Evolutionary conservation across 2,113 vertebrate species (phyloP).

Genomic region (Pampusana beccarii): DNA sequence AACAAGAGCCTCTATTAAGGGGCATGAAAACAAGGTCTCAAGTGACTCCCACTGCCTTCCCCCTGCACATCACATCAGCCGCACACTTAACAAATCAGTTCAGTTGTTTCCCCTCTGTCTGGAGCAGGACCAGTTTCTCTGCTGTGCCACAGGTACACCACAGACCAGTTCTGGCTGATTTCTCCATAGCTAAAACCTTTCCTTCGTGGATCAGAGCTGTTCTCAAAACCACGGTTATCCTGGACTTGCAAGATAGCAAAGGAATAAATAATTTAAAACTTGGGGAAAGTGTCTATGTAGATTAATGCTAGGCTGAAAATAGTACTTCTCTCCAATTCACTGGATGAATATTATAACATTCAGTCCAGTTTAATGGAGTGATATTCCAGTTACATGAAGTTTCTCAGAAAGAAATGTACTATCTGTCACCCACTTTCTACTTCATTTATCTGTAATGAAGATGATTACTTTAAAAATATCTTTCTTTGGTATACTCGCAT

Average conservation of each 20-base stretch:
- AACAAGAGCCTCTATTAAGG: not conserved
- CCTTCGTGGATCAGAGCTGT: not conserved
- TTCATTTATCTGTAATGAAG: not conserved
- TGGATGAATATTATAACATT: not conserved
- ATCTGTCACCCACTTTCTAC: not conserved
- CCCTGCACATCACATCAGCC: fast-evolving
- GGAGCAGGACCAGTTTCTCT: not conserved
- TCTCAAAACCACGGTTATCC: not conserved
- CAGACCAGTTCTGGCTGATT: no score
- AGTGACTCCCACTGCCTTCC: not conserved
- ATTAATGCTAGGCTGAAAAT: constrained; percentile 52
- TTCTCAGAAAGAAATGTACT: not conserved
- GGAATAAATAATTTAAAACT: constrained; percentile 35
- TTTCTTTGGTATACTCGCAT: not conserved
- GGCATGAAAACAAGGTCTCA: not conserved
- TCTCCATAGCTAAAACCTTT: not conserved
- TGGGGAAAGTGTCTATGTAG: not conserved
- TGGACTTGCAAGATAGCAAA: not conserved
- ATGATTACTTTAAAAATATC: not conserved
- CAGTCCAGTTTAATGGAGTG: not conserved
- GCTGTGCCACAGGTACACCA: not conserved
- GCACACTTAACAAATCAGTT: not conserved
- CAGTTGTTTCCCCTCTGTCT: not conserved
- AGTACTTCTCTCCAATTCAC: not conserved
- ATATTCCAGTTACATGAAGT: not conserved